Base-by-base conservation (phyloP, 2,113 vertebrate species). In the Nycticryphes semicollaris region DNA sequence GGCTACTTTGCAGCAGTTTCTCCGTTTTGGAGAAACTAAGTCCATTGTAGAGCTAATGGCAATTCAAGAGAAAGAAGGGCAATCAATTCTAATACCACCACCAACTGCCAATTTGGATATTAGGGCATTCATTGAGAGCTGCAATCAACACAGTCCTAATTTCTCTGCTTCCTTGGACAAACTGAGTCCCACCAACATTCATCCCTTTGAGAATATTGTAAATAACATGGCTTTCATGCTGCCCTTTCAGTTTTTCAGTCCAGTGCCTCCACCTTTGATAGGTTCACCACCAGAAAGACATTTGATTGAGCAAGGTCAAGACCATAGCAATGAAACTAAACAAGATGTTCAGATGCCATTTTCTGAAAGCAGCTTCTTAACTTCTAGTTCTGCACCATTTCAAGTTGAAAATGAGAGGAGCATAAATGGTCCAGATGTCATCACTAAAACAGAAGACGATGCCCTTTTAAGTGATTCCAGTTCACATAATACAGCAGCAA, bases 11-110 rank as follows among this genome's bases (percentile, higher is more conserved):
- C 99, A 99, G 96, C 99, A 99, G 96, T 99, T 99, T 94, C 98
- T 99, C 81, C 99, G 99, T 54, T 99, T 99, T 78, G 99, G 99
- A 31, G 99, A 99, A 97, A 99, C 99, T 21, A 99, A 99, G 81
- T 99, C 99, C 88, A 99, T 99, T 22, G 99, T 99, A 63, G 99
- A 99, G 96, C 98, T 99, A 92, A 99, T 99, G 99, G 99, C 98
- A 41, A 97, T 99, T 93, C 99, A 99, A 84, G 99, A 99, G 95
- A 99, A 99, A 95, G 99, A 99, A 93, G 99, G 99, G 18, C 99
- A 99, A 75, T 97, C 99, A 0, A 97, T 99, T 43, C 43, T 98
- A 87, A 97, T 99, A 39, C 99, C 99, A 3, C 98, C 98, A 35
- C 96, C 98, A 9, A 96, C 98, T 31, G 98, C 98, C 31, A 99